These are phyloP conservation scores for Enteromius argenteus DNA, from an alignment of 2,797 vertebrate genomes.

Conservation along the genomic window DNA sequence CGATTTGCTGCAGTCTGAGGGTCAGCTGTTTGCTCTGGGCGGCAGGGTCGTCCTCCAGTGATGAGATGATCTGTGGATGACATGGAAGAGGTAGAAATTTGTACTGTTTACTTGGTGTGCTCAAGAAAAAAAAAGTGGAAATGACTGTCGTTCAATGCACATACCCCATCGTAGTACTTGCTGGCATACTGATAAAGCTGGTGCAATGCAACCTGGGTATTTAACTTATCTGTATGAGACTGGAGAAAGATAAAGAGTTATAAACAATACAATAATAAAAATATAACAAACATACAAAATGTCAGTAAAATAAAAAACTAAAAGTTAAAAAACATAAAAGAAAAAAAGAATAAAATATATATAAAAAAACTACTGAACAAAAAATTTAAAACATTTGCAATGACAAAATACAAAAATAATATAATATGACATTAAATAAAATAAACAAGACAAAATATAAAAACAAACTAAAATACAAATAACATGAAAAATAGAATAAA, in stretches of 20 bases:
- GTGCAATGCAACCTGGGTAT: slow-evolving; percentile 92
- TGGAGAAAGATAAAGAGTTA: slow-evolving; percentile 58
- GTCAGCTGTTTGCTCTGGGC: slow-evolving; percentile 90
- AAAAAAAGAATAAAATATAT: not conserved
- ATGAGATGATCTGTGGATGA: slow-evolving; percentile 47
- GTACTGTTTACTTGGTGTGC: not conserved
- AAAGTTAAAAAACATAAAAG: not conserved
- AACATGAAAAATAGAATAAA: not conserved
- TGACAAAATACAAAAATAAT: not conserved
- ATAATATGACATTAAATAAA: not conserved
- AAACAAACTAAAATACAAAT: not conserved
- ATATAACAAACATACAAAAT: not conserved
- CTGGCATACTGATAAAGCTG: slow-evolving; percentile 97
- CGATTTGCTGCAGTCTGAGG: slow-evolving; percentile 87
- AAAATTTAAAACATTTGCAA: not conserved
- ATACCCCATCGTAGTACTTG: slow-evolving; percentile 94
- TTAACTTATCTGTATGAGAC: slow-evolving; percentile 94
- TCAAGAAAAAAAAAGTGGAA: not conserved
- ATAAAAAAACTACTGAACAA: too few relatives aligned
- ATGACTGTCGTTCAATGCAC: not conserved
- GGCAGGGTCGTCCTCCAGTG: slow-evolving; percentile 58
- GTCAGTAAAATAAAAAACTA: too few relatives aligned
- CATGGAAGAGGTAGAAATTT: not conserved
- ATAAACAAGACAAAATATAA: not conserved
- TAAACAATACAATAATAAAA: not conserved